Percentiles rank a stretch among this genome's conserved stretches.
Evolutionary conservation across 2,888 invertebrate species (phyloP).

Genomic region (Cheilosia soror): DNA sequence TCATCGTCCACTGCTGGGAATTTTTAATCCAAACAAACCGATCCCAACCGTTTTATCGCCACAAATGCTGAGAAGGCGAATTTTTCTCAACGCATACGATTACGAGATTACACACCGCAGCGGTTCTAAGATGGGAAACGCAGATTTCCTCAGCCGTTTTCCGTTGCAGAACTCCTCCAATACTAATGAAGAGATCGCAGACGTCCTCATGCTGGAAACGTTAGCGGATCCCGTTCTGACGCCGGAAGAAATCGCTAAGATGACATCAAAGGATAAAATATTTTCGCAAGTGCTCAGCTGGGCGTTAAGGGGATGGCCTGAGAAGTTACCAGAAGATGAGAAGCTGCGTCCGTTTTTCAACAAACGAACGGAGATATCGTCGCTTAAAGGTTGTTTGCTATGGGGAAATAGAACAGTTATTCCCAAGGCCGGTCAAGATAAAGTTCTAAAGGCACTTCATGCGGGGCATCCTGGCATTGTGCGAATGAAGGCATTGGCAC

Average conservation of each 20-base stretch:
- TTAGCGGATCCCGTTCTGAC: neutral
- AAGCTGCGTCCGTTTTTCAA: neutral
- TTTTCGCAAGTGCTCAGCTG: neutral
- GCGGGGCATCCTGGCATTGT: too few species aligned
- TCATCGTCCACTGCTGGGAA: neutral
- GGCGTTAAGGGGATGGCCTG: neutral
- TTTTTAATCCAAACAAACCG: neutral
- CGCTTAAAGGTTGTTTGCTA: too few species aligned
- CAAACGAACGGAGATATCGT: too few species aligned
- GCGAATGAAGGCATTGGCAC: too few species aligned
- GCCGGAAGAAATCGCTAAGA: neutral
- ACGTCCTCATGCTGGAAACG: neutral
- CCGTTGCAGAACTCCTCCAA: neutral
- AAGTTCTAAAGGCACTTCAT: too few species aligned
- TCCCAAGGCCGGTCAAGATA: too few species aligned
- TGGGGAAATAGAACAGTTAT: too few species aligned
- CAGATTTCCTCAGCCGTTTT: slow-evolving; percentile 14
- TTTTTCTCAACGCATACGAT: neutral
- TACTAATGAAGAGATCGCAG: neutral
- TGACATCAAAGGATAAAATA: neutral
- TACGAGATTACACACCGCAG: neutral
- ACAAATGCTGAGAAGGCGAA: neutral
- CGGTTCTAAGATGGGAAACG: neutral
- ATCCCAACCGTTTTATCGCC: neutral
- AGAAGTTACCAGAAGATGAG: neutral